These are phyloP conservation scores for Clusia tigrina DNA, from an alignment of 2,888 invertebrate species.

Conservation along the genomic window DNA sequence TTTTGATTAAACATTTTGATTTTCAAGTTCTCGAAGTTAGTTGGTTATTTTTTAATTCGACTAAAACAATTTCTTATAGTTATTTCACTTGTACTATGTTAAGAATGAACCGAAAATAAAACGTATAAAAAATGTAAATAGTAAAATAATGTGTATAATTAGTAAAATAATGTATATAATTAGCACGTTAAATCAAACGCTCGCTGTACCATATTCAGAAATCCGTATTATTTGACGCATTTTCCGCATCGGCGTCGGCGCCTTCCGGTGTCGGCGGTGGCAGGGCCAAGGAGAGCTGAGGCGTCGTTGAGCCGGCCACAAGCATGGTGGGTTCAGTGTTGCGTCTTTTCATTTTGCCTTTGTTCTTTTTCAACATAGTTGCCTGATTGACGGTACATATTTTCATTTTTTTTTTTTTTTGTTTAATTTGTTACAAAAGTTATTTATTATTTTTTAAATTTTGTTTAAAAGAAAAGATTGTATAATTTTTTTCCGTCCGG, in stretches of 20 bases:
- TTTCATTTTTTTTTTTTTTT: conserved; percentile 27
- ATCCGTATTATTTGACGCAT: conserved; percentile 66
- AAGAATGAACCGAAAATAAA: too few relatives aligned
- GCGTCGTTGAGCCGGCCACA: conserved; percentile 63
- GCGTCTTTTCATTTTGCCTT: conserved; percentile 94
- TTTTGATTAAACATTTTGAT: conserved; percentile 51
- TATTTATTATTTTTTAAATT: conserved; percentile 6
- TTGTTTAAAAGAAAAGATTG: conserved; percentile 19
- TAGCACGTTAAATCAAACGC: conserved; percentile 72
- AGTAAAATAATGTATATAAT: too few relatives aligned
- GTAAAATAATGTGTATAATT: conserved; percentile 22
- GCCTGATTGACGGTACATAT: conserved; percentile 83
- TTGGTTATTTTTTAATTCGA: conserved; percentile 18
- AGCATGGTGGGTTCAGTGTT: conserved; percentile 88
- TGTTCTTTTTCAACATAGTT: conserved; percentile 99
- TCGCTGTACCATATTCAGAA: conserved; percentile 78
- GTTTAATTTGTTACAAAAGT: conserved; percentile 18
- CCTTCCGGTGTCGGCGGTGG: conserved; percentile 52
- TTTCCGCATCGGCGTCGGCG: conserved; percentile 59
- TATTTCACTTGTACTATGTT: too few relatives aligned
- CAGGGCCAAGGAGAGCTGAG: conserved; percentile 64
- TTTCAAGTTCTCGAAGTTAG: conserved; percentile 5
- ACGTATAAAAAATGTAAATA: conserved; percentile 19
- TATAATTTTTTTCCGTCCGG: conserved; percentile 2
- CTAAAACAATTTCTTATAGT: too few relatives aligned